These are phyloP conservation scores for Rhinogobius similis DNA, from an alignment of 2,113 vertebrate species.

Conservation along the genomic window DNA sequence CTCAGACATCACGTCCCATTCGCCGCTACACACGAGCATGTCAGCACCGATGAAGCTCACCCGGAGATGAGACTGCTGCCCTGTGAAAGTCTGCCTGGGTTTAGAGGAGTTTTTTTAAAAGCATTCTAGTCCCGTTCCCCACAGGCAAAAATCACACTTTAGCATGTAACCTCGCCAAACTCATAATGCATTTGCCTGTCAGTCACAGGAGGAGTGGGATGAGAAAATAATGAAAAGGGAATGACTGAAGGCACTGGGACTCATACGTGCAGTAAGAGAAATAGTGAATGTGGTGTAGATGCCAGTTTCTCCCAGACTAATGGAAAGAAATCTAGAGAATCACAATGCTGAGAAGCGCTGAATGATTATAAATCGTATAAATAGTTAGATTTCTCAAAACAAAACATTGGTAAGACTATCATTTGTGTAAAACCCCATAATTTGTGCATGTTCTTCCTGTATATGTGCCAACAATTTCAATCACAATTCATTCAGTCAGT, in stretches of 20 bases:
- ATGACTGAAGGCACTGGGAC: not conserved
- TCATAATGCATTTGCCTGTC: slow-evolving; percentile 17
- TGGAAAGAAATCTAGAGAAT: not conserved
- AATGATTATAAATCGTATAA: not conserved
- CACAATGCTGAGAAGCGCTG: not conserved
- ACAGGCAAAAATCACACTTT: slow-evolving; percentile 34
- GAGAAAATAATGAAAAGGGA: not conserved
- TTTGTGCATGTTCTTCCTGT: too few relatives aligned
- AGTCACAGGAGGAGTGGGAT: not conserved
- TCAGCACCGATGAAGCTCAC: slow-evolving; percentile 70
- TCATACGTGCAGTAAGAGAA: slow-evolving; percentile 4
- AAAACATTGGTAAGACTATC: not conserved
- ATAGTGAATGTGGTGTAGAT: slow-evolving; percentile 10
- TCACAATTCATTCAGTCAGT: too few relatives aligned
- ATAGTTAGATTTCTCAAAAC: not conserved
- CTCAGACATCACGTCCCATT: slow-evolving; percentile 72
- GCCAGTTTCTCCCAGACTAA: not conserved
- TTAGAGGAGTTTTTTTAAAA: slow-evolving; percentile 45
- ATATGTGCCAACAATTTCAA: too few relatives aligned
- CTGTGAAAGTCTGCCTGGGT: slow-evolving; percentile 35
- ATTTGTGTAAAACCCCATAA: not conserved
- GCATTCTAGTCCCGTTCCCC: slow-evolving; percentile 27
- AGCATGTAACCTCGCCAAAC: slow-evolving; percentile 11
- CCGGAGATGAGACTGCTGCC: slow-evolving; percentile 41
- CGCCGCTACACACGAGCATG: slow-evolving; percentile 56